A percentile compares a stretch with the other conserved stretches of the same genome.
Conservation (phyloP, 1,140 invertebrate genomes). For the Aethina tumida region DNA sequence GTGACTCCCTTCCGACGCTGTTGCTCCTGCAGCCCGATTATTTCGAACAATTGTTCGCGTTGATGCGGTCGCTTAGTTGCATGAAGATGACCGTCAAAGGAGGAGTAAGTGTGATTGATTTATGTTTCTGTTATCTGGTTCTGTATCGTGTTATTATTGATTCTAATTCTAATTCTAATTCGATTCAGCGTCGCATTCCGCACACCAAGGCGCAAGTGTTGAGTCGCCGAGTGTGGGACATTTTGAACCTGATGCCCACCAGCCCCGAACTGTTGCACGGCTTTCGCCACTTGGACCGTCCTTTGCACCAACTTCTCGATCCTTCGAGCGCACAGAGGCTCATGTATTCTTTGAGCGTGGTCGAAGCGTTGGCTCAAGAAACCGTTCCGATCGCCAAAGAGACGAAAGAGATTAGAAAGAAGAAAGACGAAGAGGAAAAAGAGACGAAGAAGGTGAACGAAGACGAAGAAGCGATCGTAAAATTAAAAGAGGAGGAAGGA, state of each 20-base stretch:
- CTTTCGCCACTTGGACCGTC: constrained; percentile 60
- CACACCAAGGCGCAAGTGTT: constrained; percentile 85
- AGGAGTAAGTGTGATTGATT: constrained; percentile 45
- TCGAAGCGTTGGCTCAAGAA: constrained; percentile 75
- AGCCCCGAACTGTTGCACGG: constrained; percentile 74
- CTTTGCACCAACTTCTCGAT: constrained; percentile 67
- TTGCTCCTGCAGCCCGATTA: constrained; percentile 74
- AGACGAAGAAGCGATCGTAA: constrained; percentile 15
- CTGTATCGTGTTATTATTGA: not conserved
- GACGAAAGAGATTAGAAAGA: too few relatives aligned
- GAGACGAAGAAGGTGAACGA: constrained; percentile 20
- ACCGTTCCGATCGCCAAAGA: too few relatives aligned
- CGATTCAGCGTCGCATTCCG: constrained; percentile 40
- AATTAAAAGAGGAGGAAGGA: too few relatives aligned
- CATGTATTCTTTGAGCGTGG: constrained; percentile 90
- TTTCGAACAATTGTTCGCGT: constrained; percentile 80
- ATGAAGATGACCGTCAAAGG: constrained; percentile 66
- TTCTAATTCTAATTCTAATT: not conserved
- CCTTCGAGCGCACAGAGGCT: constrained; percentile 83
- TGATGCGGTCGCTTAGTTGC: constrained; percentile 80
- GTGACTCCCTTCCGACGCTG: constrained; percentile 74
- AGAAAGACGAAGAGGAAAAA: constrained; percentile 32
- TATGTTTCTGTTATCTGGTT: constrained; percentile 28
- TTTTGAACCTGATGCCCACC: constrained; percentile 81
- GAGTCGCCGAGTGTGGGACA: constrained; percentile 87